phyloP scores from a whole-genome alignment of 2,113 vertebrate species.

The Hipposideros armiger region DNA sequence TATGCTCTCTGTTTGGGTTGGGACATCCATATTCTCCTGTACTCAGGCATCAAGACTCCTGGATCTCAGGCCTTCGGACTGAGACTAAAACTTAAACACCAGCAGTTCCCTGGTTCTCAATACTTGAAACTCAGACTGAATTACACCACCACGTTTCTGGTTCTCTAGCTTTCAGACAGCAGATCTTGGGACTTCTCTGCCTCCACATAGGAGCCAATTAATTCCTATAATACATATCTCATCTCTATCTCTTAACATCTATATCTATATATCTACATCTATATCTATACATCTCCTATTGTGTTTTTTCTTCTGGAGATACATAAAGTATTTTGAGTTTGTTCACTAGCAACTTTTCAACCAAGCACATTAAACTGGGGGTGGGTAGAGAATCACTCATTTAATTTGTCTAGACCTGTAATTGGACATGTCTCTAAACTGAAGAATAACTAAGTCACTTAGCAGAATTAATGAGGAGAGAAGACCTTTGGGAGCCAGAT shows the following conservation, averaged over 20 bases:
- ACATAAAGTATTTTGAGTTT: background rate
- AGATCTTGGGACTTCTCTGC: background rate
- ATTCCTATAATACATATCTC: background rate
- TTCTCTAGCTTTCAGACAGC: background rate
- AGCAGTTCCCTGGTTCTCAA: background rate
- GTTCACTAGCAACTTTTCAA: background rate
- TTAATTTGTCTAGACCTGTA: constrained; percentile 45
- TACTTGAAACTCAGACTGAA: background rate
- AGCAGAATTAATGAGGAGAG: constrained; percentile 31
- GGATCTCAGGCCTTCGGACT: background rate
- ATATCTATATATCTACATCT: background rate
- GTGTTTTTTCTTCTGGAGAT: background rate
- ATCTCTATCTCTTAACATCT: background rate
- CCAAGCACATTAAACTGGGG: background rate
- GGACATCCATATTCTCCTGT: background rate
- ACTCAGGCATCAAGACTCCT: background rate
- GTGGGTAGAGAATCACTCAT: background rate
- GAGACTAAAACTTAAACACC: too few species aligned
- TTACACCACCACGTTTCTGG: background rate
- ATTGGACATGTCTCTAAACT: background rate
- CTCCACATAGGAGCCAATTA: background rate
- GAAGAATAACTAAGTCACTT: constrained; percentile 54
- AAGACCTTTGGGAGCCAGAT: constrained; percentile 47
- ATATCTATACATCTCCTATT: background rate
- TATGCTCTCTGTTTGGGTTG: background rate